Conservation (phyloP, 2,113 vertebrate genomes). For the Chlorodrepanis virens region DNA sequence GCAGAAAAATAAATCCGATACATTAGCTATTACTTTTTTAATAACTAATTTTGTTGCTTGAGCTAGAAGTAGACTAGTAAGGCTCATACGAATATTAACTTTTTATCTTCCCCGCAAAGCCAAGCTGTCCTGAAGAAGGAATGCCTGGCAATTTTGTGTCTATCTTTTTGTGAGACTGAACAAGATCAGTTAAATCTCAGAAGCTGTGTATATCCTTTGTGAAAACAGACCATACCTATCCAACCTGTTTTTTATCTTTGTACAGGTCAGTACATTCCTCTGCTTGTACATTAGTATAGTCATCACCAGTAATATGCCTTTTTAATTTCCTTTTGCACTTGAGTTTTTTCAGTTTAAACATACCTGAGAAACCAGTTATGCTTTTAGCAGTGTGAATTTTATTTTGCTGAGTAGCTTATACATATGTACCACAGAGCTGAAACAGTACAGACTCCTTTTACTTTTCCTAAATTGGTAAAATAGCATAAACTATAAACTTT, state of each 20-base stretch:
- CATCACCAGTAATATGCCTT: neutral
- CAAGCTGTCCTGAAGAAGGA: neutral
- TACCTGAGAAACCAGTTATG: neutral
- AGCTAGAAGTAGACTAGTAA: neutral
- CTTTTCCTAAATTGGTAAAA: neutral
- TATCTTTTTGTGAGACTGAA: neutral
- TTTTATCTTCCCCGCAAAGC: neutral
- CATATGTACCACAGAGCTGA: neutral
- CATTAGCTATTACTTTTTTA: neutral
- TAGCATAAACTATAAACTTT: neutral
- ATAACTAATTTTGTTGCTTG: neutral
- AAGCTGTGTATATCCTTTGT: neutral
- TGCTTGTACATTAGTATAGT: neutral
- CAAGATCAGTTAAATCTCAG: neutral
- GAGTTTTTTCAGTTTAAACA: neutral
- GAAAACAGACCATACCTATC: neutral
- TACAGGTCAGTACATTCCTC: neutral
- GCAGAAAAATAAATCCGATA: neutral
- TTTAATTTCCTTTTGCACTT: neutral
- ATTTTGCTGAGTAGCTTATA: neutral
- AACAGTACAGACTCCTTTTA: neutral
- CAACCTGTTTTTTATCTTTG: neutral
- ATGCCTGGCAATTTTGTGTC: neutral
- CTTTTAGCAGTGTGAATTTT: neutral
- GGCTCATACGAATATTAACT: neutral